phyloP scores from a whole-genome alignment of 1,140 invertebrate genomes.

The Holotrichia oblita region DNA sequence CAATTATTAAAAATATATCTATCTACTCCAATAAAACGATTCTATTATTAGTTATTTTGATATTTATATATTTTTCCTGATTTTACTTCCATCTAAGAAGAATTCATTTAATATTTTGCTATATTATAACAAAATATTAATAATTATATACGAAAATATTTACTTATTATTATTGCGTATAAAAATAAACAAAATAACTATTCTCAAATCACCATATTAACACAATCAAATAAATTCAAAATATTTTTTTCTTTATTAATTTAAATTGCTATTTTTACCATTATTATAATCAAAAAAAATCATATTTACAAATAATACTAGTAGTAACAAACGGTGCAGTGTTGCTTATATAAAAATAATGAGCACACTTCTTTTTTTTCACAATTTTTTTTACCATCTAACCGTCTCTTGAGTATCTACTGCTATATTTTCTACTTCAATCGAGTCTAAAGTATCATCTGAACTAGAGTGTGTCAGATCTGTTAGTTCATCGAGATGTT shows the following conservation, averaged over 20 bases:
- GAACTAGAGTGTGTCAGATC: conserved; percentile 87
- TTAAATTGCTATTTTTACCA: not conserved
- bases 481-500: conserved; percentile 88
- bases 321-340: not conserved
- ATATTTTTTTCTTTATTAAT: not conserved
- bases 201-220: no score
- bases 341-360: not conserved
- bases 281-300: not conserved
- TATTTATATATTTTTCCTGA: no score
- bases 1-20: no score
- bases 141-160: no score
- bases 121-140: no score
- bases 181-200: not conserved
- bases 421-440: conserved; percentile 26
- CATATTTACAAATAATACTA: conserved; percentile 33
- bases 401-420: conserved; percentile 37
- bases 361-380: not conserved
- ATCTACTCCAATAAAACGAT: no score
- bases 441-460: conserved; percentile 42
- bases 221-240: no score
- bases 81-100: no score
- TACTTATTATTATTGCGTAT: no score
- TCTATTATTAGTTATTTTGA: no score
- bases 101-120: no score
- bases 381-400: no score